phyloP scores from a whole-genome alignment of 2,797 vertebrate species.

The Myiothlypis chrysogaster region DNA sequence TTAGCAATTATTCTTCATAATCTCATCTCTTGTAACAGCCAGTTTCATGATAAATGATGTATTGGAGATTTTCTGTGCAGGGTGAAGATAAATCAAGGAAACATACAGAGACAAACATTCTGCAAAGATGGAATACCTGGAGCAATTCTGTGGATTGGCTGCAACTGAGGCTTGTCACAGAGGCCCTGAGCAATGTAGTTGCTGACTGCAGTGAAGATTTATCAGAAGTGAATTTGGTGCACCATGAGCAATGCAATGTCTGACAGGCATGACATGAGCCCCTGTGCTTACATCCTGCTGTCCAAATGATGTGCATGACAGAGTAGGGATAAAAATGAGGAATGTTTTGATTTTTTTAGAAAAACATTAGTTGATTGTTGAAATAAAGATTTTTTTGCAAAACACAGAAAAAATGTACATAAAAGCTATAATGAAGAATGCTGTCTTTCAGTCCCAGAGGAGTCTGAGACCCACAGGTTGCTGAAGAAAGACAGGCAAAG shows the following conservation, averaged over 20 bases:
- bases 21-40: slow-evolving; percentile 65
- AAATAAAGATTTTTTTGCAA: neutral
- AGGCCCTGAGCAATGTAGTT: neutral
- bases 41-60: slow-evolving; percentile 70
- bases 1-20: slow-evolving; percentile 67
- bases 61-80: slow-evolving; percentile 68
- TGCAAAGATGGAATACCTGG: neutral
- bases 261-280: neutral
- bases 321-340: neutral
- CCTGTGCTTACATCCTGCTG: neutral
- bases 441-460: neutral
- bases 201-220: neutral
- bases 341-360: neutral
- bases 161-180: neutral
- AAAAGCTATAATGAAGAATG: neutral
- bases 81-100: slow-evolving; percentile 52
- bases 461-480: neutral
- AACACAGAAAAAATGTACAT: neutral
- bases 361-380: neutral
- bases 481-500: neutral
- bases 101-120: neutral
- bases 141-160: neutral
- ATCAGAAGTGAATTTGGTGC: neutral
- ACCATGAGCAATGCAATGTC: fast-evolving
- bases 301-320: neutral